A percentile compares a stretch with the other conserved stretches of the same genome.
These are phyloP conservation scores for Anguilla japonica DNA, from an alignment of 2,113 vertebrate genomes.

Conservation along the genomic window DNA sequence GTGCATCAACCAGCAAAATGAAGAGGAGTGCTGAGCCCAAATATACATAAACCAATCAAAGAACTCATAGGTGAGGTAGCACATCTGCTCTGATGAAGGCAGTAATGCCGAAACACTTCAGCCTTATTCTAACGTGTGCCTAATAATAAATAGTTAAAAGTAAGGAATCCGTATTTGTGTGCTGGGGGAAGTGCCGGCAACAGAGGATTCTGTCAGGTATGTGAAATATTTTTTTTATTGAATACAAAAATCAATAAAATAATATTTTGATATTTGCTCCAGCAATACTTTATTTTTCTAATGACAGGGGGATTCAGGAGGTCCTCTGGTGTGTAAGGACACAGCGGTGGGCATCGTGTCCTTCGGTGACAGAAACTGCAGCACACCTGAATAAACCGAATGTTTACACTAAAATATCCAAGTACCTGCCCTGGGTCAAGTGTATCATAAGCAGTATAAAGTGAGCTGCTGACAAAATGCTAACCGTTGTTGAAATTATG, in stretches of 20 bases:
- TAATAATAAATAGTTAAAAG: too few species aligned
- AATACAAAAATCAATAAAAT: not conserved
- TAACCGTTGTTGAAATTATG: conserved; percentile 9
- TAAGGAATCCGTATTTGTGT: too few species aligned
- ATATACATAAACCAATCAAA: too few species aligned
- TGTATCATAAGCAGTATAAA: conserved; percentile 13
- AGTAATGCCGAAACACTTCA: too few species aligned
- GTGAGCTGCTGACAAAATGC: not conserved
- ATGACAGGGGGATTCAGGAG: conserved; percentile 50
- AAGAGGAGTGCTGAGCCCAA: too few species aligned
- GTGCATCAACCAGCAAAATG: too few species aligned
- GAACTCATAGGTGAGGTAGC: too few species aligned
- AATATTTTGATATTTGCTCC: not conserved
- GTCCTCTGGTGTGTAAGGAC: conserved; percentile 47
- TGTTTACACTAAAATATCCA: conserved; percentile 34
- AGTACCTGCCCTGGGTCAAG: conserved; percentile 25
- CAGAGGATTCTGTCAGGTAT: conserved; percentile 22
- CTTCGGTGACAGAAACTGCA: not conserved
- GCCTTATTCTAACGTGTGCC: too few species aligned
- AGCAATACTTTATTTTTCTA: not conserved
- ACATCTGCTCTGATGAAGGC: too few species aligned
- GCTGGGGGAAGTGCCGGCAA: not conserved
- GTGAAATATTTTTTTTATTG: not conserved
- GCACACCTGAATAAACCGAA: not conserved
- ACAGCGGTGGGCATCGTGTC: conserved; percentile 35